Base-by-base conservation (phyloP, 2,113 vertebrate genomes). In the Stigmatopora nigra region DNA sequence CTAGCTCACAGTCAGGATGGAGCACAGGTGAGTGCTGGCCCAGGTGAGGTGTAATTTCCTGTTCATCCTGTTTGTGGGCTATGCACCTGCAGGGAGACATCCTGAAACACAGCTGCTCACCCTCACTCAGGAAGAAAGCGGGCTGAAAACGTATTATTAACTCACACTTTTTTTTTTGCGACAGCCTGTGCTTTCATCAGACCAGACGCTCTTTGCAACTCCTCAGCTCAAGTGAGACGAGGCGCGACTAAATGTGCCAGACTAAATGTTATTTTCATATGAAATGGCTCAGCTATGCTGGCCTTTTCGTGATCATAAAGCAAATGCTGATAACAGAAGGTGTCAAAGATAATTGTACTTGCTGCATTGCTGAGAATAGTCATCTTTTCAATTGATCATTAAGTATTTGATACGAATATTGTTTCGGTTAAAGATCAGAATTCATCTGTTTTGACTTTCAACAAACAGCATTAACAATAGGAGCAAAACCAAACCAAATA, bases 41-140 rank as follows among this genome's bases (percentile, higher is more conserved):
- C 83, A 85, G 87, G 88, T 89, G 73, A 84, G 73, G 78, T 73
- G 35, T 84, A 76, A 89, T 88, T 90, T 91, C 90, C 90, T 91
- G 86, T 85, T 76, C 52, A 56, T 65, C 35, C 75, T 70, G 79
- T 81, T 80, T 84, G 76, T 78, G 80, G 85, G 81, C 81, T 64
- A 68, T 57, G 61, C 83, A 78, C 87, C 86, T 86, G 79, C 76
- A 62, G 90, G 71, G 88, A 81, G 78, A 79, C 85, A 83, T 89
- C 86, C 85, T 87, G 79, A 79, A 68, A 53, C 79, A 84, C 88
- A 89, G 84, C 87, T 89, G 88, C 79, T 87, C 77, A 17, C 74
- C 63, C 63, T 79, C 64, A 63, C 46, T 8, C 8, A 64, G 31
- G 69, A 38, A 16, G 72, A 46, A 69, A 61, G 51, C 67, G 63